Percentiles rank a stretch among this genome's conserved stretches.
Evolutionary conservation across 2,888 invertebrate genomes (phyloP).

Genomic region (Alviniconcha strummeri): DNA sequence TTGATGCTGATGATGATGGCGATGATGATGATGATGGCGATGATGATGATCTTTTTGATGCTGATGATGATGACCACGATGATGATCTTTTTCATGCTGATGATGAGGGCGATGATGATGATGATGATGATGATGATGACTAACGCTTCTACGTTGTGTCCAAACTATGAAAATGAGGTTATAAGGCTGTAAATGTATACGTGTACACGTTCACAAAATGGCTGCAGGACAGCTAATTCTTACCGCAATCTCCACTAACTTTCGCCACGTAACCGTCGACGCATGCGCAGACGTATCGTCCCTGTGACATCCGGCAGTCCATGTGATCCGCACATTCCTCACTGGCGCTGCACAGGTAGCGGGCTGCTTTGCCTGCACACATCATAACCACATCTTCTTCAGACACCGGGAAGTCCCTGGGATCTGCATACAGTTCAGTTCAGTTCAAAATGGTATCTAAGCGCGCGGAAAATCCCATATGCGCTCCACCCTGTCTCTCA

Average conservation of each 20-base stretch:
- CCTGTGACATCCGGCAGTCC: not conserved
- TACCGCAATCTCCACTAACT: not conserved
- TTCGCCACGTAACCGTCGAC: not conserved
- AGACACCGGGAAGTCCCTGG: too few relatives aligned
- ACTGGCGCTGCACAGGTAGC: not conserved
- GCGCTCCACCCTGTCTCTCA: too few relatives aligned
- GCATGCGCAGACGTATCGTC: constrained; percentile 1
- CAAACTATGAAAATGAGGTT: too few relatives aligned
- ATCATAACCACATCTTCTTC: too few relatives aligned
- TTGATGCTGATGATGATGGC: constrained; percentile 4
- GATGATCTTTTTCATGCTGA: not conserved
- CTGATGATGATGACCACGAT: not conserved
- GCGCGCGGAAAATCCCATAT: too few relatives aligned
- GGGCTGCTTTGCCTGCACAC: constrained; percentile 2
- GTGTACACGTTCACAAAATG: too few relatives aligned
- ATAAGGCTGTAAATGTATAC: too few relatives aligned
- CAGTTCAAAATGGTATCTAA: too few relatives aligned
- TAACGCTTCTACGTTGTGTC: not conserved
- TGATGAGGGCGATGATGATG: constrained; percentile 27
- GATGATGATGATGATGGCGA: constrained; percentile 27
- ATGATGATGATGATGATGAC: constrained; percentile 28
- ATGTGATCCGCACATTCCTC: constrained; percentile 8
- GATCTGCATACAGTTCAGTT: too few relatives aligned
- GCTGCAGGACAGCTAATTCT: not conserved
- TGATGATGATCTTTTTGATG: constrained; percentile 18